Evolutionary conservation across 2,888 invertebrate genomes (phyloP), one percentile per base, ranked within the genome.

Genomic region (Pterostichus madidus): DNA sequence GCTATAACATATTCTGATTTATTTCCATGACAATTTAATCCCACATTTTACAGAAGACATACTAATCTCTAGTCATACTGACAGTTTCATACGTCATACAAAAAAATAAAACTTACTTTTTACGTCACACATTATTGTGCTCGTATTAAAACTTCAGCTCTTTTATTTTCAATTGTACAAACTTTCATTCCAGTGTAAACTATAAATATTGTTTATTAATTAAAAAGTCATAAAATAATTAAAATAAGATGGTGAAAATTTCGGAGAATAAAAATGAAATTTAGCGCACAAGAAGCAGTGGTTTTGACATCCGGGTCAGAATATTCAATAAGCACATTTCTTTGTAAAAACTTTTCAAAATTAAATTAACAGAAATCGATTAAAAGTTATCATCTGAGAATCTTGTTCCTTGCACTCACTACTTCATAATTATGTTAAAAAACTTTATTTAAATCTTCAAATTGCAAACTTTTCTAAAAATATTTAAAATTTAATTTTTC

Each of bases 351-450:
- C 44, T 71, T 71, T 71, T 71, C 17, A n/a, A 71, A 64, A 71
- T 71, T 44, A 71, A 71, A 71, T 71, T 71, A 71, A 71, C 68
- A 71, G 44, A 71, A 71, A 44, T 71, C 68, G 44, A 71, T 71
- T 68, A 71, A 44, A 71, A 71, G 44, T 71, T 71, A 71, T 71
- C 44, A 17, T 39, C 68, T 71, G 13, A 56, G 8, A 71, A 71
- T 39, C 5, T 44, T 46, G 32, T 71, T 71, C 39, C 68, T 11
- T 44, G 46, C 13, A 71, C 68, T 71, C 39, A 71, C 68, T 71
- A 71, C 68, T 71, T 71, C 44, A 44, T 71, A 71, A 71, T 71
- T 71, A 71, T 11, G 17, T 71, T 44, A 71, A 32, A 39, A 71
- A 64, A 64, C 64, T 64, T 64, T 64, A 64, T 64, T 39, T 31